Evolutionary conservation across 2,888 invertebrate genomes (phyloP).

Genomic region (Pachliopta kotzebuea): DNA sequence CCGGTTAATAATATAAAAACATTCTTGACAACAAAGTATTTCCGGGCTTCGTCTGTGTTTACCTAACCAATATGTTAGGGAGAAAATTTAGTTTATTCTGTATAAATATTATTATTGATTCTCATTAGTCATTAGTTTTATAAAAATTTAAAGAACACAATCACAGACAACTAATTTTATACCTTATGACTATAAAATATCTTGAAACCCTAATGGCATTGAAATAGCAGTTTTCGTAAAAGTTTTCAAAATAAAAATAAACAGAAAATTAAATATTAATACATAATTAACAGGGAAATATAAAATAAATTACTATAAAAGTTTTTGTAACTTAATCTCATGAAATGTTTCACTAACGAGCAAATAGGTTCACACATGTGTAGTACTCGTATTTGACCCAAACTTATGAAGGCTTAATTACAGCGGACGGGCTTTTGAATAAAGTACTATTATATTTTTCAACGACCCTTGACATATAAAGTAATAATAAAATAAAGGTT

Average conservation of each 20-base stretch:
- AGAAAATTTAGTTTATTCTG: neutral
- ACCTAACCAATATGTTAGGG: too few species aligned
- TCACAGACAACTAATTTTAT: too few species aligned
- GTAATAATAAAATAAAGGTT: slow-evolving; percentile 13
- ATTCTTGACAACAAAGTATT: too few species aligned
- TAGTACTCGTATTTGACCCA: slow-evolving; percentile 3
- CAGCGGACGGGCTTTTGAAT: slow-evolving; percentile 3
- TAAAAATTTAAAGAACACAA: neutral
- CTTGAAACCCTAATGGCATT: too few species aligned
- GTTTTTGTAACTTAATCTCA: neutral
- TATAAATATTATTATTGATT: neutral
- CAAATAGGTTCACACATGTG: neutral
- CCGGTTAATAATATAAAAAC: too few species aligned
- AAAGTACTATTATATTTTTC: slow-evolving; percentile 14
- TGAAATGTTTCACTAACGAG: neutral
- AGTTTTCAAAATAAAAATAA: too few species aligned
- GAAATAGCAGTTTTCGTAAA: too few species aligned
- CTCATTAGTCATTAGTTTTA: too few species aligned
- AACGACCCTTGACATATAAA: slow-evolving; percentile 5
- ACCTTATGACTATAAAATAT: too few species aligned
- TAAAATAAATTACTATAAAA: neutral
- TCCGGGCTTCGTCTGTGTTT: too few species aligned
- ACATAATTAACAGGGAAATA: neutral
- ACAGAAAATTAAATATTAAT: too few species aligned
- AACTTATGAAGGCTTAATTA: slow-evolving; percentile 14